These are phyloP conservation scores for Suncus etruscus DNA, from an alignment of 2,113 vertebrate species.

Conservation along the genomic window DNA sequence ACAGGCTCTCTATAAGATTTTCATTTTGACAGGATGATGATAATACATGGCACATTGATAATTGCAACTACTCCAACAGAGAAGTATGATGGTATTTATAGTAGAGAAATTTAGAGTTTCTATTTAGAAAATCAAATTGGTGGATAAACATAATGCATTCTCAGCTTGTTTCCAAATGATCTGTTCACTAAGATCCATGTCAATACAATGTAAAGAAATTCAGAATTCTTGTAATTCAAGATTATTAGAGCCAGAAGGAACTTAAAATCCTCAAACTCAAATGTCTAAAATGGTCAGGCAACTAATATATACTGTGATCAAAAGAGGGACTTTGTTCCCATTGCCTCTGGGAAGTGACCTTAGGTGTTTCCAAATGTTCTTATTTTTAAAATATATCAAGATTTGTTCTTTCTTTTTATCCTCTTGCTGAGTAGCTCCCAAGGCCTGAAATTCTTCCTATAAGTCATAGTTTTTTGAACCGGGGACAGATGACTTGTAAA, in stretches of 20 bases:
- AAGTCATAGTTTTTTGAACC: conserved; percentile 12
- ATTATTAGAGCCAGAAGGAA: conserved; percentile 45
- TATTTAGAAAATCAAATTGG: conserved; percentile 75
- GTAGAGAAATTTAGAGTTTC: conserved; percentile 59
- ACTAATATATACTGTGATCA: conserved; percentile 54
- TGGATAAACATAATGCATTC: conserved; percentile 68
- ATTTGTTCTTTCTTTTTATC: neutral
- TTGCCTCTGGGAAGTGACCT: conserved; percentile 16
- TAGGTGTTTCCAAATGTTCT: conserved; percentile 38
- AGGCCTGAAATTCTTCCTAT: neutral
- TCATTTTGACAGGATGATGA: conserved; percentile 75
- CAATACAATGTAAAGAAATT: conserved; percentile 56
- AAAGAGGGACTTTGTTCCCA: neutral
- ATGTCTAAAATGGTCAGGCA: conserved; percentile 37
- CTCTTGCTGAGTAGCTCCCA: conserved; percentile 9
- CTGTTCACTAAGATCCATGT: conserved; percentile 51
- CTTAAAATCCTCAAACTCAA: conserved; percentile 54
- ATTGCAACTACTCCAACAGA: conserved; percentile 54
- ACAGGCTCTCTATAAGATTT: conserved; percentile 66
- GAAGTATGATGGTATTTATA: conserved; percentile 70
- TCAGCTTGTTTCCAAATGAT: conserved; percentile 71
- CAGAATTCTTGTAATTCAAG: conserved; percentile 38
- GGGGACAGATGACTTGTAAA: conserved; percentile 4
- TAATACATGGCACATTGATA: conserved; percentile 65
- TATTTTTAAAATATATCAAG: neutral